Evolutionary conservation across 2,113 vertebrate species (phyloP), one percentile per base, ranked within the genome.

Genomic region (Cheirogaleus medius): DNA sequence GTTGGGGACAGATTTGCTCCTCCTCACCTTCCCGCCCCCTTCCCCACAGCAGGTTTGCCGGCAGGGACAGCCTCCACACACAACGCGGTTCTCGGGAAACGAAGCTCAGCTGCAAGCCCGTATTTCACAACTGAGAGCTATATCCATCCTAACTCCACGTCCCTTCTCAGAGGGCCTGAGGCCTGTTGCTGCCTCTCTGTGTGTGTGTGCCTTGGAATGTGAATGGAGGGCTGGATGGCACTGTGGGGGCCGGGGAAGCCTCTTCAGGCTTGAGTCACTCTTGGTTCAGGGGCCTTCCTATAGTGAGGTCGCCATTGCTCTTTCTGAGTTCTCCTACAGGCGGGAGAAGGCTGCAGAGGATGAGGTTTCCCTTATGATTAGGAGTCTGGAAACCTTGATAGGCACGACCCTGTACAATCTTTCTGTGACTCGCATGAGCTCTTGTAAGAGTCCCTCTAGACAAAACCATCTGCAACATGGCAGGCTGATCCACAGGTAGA

Each of bases 11-110:
- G 13, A 44, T 81, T 18, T 52, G 18, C 17, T 14, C 20, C 37
- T 32, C 54, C 3, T 32, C 1, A 10, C 21, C 4, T 12, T 34
- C 6, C 11, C 0, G 3, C 3, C 17, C 8, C 11, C 11, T 18
- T 2, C 23, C 54, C 54, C 8, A 42, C 9, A 69, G 20, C 37
- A 3, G n/a, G 25, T 18, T 71, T 47, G 34, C 52, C 56, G 47
- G 23, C 9, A 37, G 25, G 49, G 29, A 56, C 82, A 90, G 23
- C 20, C 54, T 58, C 20, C 1, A 8, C 3, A 3, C 32, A 18
- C 37, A 52, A 21, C 25, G 14, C 3, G 3, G 5, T 60, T 84
- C 82, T 77, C 18, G 15, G 20, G 32, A 83, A 66, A 44, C 60
- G 37, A 74, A 85, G 34, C 7, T 78, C 39, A 34, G 39, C 54